Conservation (phyloP, 2,113 vertebrate genomes). For the Hypanus sabinus region DNA sequence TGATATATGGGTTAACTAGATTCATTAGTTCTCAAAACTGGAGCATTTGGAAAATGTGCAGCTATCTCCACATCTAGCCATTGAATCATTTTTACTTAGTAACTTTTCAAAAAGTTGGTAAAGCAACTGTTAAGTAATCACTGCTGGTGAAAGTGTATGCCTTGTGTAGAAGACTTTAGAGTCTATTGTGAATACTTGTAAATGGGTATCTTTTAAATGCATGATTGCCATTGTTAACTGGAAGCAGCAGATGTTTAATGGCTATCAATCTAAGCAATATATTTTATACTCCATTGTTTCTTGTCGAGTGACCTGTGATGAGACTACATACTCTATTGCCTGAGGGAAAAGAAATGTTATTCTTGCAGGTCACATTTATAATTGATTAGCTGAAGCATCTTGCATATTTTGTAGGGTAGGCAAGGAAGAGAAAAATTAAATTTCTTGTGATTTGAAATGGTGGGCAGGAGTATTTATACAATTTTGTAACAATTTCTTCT, state of each 20-base stretch:
- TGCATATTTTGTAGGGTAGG: not conserved
- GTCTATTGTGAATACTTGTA: not conserved
- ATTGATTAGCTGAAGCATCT: not conserved
- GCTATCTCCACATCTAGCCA: not conserved
- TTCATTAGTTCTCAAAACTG: not conserved
- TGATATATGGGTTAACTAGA: not conserved
- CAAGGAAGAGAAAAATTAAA: not conserved
- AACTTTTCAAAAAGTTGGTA: not conserved
- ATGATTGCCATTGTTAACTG: not conserved
- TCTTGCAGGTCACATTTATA: slow-evolving; percentile 7
- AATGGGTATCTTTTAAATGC: not conserved
- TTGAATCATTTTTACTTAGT: not conserved
- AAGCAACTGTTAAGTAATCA: not conserved
- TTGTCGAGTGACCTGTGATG: not conserved
- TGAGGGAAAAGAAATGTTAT: not conserved
- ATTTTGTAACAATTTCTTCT: not conserved
- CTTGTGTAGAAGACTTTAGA: not conserved
- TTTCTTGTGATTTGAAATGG: not conserved
- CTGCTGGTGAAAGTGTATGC: not conserved
- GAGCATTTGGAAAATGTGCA: not conserved
- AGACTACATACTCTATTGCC: not conserved
- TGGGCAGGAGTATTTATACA: not conserved
- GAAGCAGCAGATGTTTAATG: not conserved
- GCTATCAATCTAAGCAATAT: not conserved
- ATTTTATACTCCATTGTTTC: not conserved